These are phyloP conservation scores for Sarcophaga bullata DNA, from an alignment of 1,140 invertebrate genomes.

Conservation along the genomic window DNA sequence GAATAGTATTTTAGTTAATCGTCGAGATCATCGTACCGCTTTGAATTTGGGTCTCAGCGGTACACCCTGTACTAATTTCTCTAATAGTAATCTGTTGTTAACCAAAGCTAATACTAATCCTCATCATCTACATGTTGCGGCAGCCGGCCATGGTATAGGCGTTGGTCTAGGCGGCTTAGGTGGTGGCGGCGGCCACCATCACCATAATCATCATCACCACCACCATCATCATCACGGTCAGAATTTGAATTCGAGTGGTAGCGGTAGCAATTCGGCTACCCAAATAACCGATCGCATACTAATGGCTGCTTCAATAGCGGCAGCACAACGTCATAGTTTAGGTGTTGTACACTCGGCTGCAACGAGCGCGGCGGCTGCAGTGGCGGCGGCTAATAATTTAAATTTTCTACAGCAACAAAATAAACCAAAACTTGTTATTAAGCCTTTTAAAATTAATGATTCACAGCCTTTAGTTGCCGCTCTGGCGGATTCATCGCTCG, in stretches of 20 bases:
- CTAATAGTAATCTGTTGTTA: conserved; percentile 45
- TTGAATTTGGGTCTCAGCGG: conserved; percentile 37
- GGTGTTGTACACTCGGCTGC: conserved; percentile 45
- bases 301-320: conserved; percentile 47
- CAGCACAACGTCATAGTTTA: conserved; percentile 36
- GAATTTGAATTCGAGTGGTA: background rate
- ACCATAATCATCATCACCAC: conserved; percentile 33
- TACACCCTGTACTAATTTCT: conserved; percentile 41
- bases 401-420: conserved; percentile 60
- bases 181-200: conserved; percentile 7
- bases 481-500: conserved; percentile 60
- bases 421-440: conserved; percentile 65
- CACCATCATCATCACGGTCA: conserved; percentile 40
- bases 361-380: conserved; percentile 50
- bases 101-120: conserved; percentile 44
- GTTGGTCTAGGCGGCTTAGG: conserved; percentile 6
- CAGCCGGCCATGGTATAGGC: background rate
- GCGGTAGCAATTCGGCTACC: background rate
- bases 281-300: conserved; percentile 46
- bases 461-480: conserved; percentile 64
- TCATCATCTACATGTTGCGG: conserved; percentile 40
- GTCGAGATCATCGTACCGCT: conserved; percentile 45
- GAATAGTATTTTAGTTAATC: conserved; percentile 44
- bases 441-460: conserved; percentile 66
- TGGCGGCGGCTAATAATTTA: conserved; percentile 58